Evolutionary conservation across 2,888 invertebrate genomes (phyloP).

Genomic region (Boloria euphrosyne): DNA sequence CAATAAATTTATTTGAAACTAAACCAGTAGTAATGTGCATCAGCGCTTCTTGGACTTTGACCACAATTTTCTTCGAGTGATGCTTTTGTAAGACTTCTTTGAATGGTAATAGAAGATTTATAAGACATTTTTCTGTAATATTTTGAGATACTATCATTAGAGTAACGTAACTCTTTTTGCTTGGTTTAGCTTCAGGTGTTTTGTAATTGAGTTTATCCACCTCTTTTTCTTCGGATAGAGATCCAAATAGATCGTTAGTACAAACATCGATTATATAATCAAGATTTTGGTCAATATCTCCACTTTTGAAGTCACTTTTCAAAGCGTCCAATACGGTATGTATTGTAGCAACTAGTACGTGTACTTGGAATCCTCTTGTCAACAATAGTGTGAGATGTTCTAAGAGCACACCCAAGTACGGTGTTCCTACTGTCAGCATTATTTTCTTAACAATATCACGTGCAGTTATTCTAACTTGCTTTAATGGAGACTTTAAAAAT

Average conservation of each 20-base stretch:
- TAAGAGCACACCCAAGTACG: constrained; percentile 89
- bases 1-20: constrained; percentile 90
- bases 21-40: constrained; percentile 91
- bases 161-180: constrained; percentile 93
- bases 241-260: constrained; percentile 93
- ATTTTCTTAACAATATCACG: constrained; percentile 96
- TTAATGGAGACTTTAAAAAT: constrained; percentile 93
- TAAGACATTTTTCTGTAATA: constrained; percentile 88
- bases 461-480: constrained; percentile 92
- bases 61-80: constrained; percentile 89
- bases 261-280: constrained; percentile 91
- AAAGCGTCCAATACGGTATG: constrained; percentile 91
- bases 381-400: constrained; percentile 91
- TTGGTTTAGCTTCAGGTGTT: constrained; percentile 90
- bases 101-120: constrained; percentile 90
- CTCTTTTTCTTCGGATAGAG: constrained; percentile 95
- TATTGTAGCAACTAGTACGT: constrained; percentile 94
- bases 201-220: constrained; percentile 91
- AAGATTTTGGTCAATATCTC: constrained; percentile 91
- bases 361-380: constrained; percentile 95
- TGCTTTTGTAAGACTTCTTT: constrained; percentile 89
- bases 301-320: constrained; percentile 85
- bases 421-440: constrained; percentile 91
- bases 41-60: constrained; percentile 91
- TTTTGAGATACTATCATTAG: constrained; percentile 91